These are phyloP conservation scores for Rhabdomys pumilio DNA, from an alignment of 2,797 vertebrate species.

Conservation along the genomic window DNA sequence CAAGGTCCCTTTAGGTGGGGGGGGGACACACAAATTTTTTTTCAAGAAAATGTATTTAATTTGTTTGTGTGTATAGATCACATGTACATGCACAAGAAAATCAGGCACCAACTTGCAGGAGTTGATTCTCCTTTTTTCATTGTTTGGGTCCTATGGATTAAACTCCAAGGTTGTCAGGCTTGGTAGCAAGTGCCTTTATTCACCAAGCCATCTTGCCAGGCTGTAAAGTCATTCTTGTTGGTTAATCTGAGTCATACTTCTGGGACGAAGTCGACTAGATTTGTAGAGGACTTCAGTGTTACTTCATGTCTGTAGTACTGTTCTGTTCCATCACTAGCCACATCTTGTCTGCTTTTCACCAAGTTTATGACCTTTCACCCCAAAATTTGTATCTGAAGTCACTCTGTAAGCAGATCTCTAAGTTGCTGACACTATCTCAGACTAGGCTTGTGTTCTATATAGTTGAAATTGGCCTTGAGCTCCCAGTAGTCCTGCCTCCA, in stretches of 20 bases:
- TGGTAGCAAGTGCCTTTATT: neutral
- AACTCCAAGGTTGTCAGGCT: neutral
- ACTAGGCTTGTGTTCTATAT: neutral
- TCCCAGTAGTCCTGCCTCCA: neutral
- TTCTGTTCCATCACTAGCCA: neutral
- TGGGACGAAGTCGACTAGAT: neutral
- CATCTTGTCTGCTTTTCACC: neutral
- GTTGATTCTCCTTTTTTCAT: neutral
- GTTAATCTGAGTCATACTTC: neutral
- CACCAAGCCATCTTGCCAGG: neutral
- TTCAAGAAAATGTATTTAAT: neutral
- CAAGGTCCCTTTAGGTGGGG: neutral
- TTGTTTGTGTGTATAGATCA: neutral
- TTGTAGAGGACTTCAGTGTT: neutral
- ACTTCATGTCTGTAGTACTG: neutral
- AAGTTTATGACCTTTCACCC: constrained; percentile 46
- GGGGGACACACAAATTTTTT: neutral
- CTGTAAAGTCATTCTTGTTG: constrained; percentile 20
- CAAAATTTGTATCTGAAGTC: neutral
- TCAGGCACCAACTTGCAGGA: neutral
- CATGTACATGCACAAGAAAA: neutral
- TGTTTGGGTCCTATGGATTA: neutral
- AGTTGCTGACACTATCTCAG: neutral
- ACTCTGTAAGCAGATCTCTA: constrained; percentile 1
- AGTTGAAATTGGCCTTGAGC: neutral